phyloP scores from a whole-genome alignment of 2,797 vertebrate species.

The Selene dorsalis region DNA sequence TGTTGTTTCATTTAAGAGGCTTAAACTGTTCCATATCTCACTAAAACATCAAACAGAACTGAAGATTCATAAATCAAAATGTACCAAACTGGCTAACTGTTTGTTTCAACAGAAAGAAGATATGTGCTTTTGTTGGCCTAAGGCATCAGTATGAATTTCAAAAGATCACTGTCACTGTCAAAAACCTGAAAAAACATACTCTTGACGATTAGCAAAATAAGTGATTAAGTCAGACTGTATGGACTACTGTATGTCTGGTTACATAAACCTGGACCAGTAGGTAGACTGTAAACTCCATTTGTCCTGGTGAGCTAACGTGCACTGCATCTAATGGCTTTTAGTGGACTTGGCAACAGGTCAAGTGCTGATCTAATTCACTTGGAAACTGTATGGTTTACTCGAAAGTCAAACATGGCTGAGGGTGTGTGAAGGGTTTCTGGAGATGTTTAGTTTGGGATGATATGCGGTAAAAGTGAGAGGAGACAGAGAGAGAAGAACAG shows the following conservation, averaged over 20 bases:
- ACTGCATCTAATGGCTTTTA: constrained; percentile 38
- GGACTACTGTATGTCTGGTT: neutral
- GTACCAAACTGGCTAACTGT: neutral
- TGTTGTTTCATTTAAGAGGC: neutral
- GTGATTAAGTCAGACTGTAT: constrained; percentile 15
- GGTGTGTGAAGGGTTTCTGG: neutral
- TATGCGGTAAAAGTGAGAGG: neutral
- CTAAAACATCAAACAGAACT: neutral
- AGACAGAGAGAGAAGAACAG: neutral
- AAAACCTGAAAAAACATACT: constrained; percentile 5
- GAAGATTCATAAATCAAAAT: neutral
- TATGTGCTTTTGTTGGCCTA: neutral
- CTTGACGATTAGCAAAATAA: neutral
- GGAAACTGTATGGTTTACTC: constrained; percentile 41
- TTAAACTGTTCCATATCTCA: neutral
- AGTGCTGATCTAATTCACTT: constrained; percentile 27
- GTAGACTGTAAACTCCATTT: constrained; percentile 34
- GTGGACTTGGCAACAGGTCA: constrained; percentile 40
- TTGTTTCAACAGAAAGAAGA: neutral
- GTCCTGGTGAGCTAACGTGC: constrained; percentile 21
- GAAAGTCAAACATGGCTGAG: constrained; percentile 49
- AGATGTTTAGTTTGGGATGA: constrained; percentile 51
- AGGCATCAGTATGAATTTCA: neutral
- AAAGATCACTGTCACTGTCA: neutral
- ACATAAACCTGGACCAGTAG: constrained; percentile 20